These are phyloP conservation scores for Elephantulus edwardii DNA, from an alignment of 2,113 vertebrate genomes.

Conservation along the genomic window DNA sequence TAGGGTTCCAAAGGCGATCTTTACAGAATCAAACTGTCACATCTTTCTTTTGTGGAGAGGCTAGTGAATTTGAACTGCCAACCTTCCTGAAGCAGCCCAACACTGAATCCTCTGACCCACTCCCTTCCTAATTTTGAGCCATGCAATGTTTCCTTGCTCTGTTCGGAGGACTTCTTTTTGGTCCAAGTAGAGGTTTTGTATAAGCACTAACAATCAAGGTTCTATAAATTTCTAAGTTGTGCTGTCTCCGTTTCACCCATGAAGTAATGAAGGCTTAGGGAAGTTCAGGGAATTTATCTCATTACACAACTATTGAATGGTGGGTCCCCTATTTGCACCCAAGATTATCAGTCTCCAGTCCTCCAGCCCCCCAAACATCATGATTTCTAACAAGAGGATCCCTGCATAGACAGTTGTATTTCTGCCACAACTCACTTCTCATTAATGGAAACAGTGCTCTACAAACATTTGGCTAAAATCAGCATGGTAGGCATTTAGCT, in stretches of 20 bases:
- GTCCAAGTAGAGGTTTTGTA: too few relatives aligned
- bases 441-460: background rate
- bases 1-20: too few relatives aligned
- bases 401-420: background rate
- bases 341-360: background rate
- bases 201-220: too few relatives aligned
- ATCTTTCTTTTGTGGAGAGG: too few relatives aligned
- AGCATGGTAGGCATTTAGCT: conserved; percentile 25
- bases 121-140: too few relatives aligned
- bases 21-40: too few relatives aligned
- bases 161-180: too few relatives aligned
- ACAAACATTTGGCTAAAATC: conserved; percentile 43
- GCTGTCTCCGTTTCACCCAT: background rate
- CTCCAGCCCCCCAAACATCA: background rate
- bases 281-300: background rate
- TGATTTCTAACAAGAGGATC: background rate
- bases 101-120: too few relatives aligned
- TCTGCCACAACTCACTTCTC: background rate
- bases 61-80: too few relatives aligned
- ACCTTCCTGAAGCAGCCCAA: too few relatives aligned
- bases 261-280: background rate
- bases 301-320: background rate
- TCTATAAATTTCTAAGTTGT: too few relatives aligned
- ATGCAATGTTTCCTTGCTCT: too few relatives aligned
- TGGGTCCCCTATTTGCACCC: background rate